Evolutionary conservation across 2,797 vertebrate genomes (phyloP), one percentile per base, ranked within the genome.

Genomic region (Takifugu rubripes): DNA sequence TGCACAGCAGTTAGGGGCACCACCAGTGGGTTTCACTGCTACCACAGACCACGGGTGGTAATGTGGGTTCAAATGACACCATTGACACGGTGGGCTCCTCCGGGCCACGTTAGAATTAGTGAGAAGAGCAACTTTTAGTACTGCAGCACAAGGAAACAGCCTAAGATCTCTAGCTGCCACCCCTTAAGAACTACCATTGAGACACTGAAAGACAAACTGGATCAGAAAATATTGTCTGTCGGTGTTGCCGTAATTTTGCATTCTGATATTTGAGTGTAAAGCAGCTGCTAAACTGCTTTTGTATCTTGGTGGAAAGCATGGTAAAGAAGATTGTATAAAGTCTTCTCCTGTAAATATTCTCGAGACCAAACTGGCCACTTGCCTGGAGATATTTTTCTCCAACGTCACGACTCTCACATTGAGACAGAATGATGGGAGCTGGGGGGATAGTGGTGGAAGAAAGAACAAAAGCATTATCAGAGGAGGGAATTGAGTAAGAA

Each of bases 31-130:
- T 68, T 74, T 59, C 59, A 51, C 58, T 56, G 26, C 66, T 84
- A 80, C 83, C 74, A 82, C 68, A 82, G 75, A 82, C 83, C 36
- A 68, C 78, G 79, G 81, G 72, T 84, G 78, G 77, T 59, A 68
- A 69, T 68, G 70, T 74, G 66, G 29, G 47, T 66, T 77, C 59
- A 71, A 78, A 86, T 85, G 66, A 81, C 72, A 42, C 68, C 5
- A 16, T 56, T 68, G 63, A 80, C 68, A 75, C 77, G 6, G 24
- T 66, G 56, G 56, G 64, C 63, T 73, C 78, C 75, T 84, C 40
- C 47, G 75, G 70, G 75, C 70, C 61, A 61, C 51, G 59, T 25
- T 50, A 33, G 74, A 59, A 55, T 49, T 27, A 48, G 56, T 6
- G 21, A 25, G 31, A 63, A 65, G 58, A 66, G 73, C 45, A 47